Conservation (phyloP, 2,888 invertebrate genomes). For the Dryomyza anilis region DNA sequence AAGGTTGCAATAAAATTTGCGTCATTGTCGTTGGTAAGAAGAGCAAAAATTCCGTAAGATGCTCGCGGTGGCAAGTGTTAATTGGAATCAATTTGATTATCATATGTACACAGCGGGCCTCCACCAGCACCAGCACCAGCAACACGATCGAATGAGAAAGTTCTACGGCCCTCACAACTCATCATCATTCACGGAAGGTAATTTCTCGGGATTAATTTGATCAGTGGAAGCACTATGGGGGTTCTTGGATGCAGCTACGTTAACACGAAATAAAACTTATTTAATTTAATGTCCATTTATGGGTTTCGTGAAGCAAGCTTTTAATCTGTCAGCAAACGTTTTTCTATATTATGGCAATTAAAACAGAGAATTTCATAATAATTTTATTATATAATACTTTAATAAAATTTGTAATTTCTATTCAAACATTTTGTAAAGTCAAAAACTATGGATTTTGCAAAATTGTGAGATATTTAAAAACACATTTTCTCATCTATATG, state of each 20-base stretch:
- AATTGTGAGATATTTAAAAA: too few species aligned
- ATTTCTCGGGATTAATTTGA: conserved; percentile 53
- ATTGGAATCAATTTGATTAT: conserved; percentile 62
- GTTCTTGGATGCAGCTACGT: conserved; percentile 27
- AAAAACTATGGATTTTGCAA: too few species aligned
- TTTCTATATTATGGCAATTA: too few species aligned
- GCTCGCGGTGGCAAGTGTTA: conserved; percentile 60
- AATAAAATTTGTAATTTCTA: too few species aligned
- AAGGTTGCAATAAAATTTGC: conserved; percentile 16
- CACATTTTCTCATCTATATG: too few species aligned
- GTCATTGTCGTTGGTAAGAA: conserved; percentile 3
- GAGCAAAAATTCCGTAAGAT: neutral
- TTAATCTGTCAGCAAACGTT: too few species aligned
- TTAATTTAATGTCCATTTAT: conserved; percentile 59
- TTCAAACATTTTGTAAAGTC: too few species aligned
- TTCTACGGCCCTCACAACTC: neutral
- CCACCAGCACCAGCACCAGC: too few species aligned
- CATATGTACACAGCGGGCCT: conserved; percentile 43
- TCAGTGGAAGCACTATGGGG: conserved; percentile 55
- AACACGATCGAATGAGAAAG: conserved; percentile 32
- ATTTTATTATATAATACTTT: too few species aligned
- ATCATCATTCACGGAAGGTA: conserved; percentile 39
- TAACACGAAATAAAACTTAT: conserved; percentile 56
- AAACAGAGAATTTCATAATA: too few species aligned
- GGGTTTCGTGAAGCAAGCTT: neutral